These are phyloP conservation scores for Chrysomallon squamiferum DNA, from an alignment of 1,140 invertebrate genomes.

Conservation along the genomic window DNA sequence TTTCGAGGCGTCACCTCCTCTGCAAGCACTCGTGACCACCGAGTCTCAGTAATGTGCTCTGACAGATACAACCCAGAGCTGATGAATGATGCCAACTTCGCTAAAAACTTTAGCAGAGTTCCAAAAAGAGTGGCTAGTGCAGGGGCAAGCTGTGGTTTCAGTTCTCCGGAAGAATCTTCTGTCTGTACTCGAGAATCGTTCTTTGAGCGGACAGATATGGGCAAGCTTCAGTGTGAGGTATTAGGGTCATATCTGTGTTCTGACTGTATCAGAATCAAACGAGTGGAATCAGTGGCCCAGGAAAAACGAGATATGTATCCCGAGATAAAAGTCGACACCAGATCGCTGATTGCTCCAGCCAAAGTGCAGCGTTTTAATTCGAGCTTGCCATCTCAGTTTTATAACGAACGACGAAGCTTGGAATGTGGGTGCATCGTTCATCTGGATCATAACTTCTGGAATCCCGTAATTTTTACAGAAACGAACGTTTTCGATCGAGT, in stretches of 20 bases:
- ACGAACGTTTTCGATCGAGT: neutral
- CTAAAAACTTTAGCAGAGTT: constrained; percentile 1
- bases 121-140: neutral
- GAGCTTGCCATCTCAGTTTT: neutral
- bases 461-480: neutral
- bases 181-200: neutral
- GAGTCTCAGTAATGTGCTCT: no score
- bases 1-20: no score
- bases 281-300: neutral
- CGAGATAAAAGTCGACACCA: neutral
- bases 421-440: neutral
- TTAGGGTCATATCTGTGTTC: neutral
- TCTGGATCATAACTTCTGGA: neutral
- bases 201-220: neutral
- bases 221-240: neutral
- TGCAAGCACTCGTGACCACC: no score
- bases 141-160: neutral
- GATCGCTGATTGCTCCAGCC: neutral
- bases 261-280: neutral
- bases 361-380: constrained; percentile 2
- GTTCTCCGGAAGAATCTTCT: neutral
- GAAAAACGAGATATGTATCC: neutral
- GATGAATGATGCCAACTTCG: constrained; percentile 2
- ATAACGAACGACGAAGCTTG: neutral
- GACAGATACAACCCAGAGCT: neutral